Evolutionary conservation across 30 jellyfish, hydroid and myxozoan genomes (phyloP), one percentile per base, ranked within the genome.

Genomic region (Pseudorhiza aurosa): DNA sequence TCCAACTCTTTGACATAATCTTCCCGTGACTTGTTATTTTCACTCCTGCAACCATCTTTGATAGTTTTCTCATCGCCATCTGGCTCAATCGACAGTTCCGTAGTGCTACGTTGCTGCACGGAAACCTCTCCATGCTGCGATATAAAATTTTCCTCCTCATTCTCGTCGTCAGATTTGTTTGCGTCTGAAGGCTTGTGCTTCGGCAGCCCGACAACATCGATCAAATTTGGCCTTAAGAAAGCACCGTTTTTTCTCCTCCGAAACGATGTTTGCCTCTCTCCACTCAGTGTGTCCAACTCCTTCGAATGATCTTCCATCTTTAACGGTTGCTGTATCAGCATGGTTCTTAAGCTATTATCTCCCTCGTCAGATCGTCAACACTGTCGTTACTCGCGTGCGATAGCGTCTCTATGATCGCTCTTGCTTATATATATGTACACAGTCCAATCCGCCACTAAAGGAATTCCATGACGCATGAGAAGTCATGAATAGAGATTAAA

Each of bases 181-280:
- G 35, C 24, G 5, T 53, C 67, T 15, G 67, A 53, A 21, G 44
- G 36, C 37, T 65, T 80, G 30, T 59, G 71, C 62, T 80, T 80
- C 22, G 91, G 91, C 15, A 64, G 83, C 2, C 91, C 91, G 39
- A 80, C 91, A 51, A 80, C 69, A 32, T 80, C 91, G 36, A 80
- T 65, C 19, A 80, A 15, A 56, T 65, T 80, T n/a, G 91, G 91
- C 42, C 84, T 65, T 32, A 70, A 24, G 35, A 80, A 49, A n/a
- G 91, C 91, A 2, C 84, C 91, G 42, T 64, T 31, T 56, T 80
- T 80, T 39, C 91, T 35, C 60, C 91, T 47, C 22, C 91, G 65
- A 1, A 37, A 28, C 31, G 91, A 80, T 15, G 86, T 8, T 19
- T 73, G 64, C 75, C 64, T 24, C 27, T 43, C 51, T 4, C 46